Conservation (phyloP, 2,888 invertebrate species). For the Protophormia terraenovae region DNA sequence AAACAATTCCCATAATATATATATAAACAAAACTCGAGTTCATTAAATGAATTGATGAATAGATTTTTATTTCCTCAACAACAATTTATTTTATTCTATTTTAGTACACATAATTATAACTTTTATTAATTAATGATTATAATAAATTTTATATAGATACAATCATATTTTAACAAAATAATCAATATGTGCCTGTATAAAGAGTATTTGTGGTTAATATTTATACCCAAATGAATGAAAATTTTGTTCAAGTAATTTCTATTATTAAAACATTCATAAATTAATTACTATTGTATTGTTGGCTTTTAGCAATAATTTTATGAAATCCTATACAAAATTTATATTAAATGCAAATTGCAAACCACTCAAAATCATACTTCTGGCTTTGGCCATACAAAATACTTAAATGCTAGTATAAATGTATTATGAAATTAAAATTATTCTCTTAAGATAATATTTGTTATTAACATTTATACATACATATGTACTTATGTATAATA, state of each 20-base stretch:
- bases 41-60: not conserved
- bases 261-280: conserved; percentile 9
- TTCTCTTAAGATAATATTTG: not conserved
- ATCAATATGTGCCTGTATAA: conserved; percentile 12
- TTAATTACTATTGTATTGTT: not conserved
- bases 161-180: not conserved
- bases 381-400: not conserved
- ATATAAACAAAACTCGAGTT: not conserved
- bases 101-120: not conserved
- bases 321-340: not conserved
- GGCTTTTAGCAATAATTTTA: not conserved
- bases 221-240: not conserved
- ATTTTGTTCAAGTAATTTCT: not conserved
- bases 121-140: conserved; percentile 10
- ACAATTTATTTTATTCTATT: not conserved
- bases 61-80: not conserved
- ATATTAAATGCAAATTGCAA: not conserved
- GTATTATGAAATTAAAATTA: not conserved
- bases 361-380: not conserved
- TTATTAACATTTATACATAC: too few relatives aligned
- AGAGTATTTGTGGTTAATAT: too few relatives aligned
- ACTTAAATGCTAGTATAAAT: not conserved
- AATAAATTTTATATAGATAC: not conserved
- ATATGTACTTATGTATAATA: too few relatives aligned
- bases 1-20: too few relatives aligned